Evolutionary conservation across 2,888 invertebrate genomes (phyloP).

Genomic region (Mellilla xanthometata): DNA sequence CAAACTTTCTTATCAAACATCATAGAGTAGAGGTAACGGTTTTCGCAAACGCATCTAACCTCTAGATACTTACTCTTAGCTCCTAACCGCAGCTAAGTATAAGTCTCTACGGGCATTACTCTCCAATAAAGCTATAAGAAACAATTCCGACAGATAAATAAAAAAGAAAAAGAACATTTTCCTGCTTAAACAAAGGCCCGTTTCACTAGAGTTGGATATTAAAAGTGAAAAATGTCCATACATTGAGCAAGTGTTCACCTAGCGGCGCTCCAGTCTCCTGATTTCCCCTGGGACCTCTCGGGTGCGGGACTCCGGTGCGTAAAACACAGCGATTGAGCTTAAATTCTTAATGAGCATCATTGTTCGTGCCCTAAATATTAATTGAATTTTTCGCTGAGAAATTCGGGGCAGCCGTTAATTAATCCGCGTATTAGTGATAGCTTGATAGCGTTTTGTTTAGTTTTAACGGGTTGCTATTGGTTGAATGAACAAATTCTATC

Average conservation of each 20-base stretch:
- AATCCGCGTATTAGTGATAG: constrained; percentile 23
- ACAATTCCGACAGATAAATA: constrained; percentile 4
- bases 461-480: no score
- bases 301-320: constrained; percentile 40
- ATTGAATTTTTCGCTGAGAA: constrained; percentile 32
- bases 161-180: constrained; percentile 4
- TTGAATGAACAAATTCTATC: no score
- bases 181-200: constrained; percentile 3
- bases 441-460: neutral
- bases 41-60: no score
- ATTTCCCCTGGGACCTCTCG: constrained; percentile 56
- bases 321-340: constrained; percentile 61
- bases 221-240: constrained; percentile 20
- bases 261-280: constrained; percentile 30
- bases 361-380: constrained; percentile 35
- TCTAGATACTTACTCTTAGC: no score
- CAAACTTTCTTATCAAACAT: no score
- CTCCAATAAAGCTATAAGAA: constrained; percentile 2
- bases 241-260: constrained; percentile 14
- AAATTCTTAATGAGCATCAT: constrained; percentile 62
- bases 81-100: no score
- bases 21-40: no score
- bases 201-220: constrained; percentile 11
- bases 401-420: constrained; percentile 27
- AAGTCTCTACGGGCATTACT: constrained; percentile 1